Evolutionary conservation across 2,888 invertebrate genomes (phyloP).

Genomic region (Spicauda simplicius): DNA sequence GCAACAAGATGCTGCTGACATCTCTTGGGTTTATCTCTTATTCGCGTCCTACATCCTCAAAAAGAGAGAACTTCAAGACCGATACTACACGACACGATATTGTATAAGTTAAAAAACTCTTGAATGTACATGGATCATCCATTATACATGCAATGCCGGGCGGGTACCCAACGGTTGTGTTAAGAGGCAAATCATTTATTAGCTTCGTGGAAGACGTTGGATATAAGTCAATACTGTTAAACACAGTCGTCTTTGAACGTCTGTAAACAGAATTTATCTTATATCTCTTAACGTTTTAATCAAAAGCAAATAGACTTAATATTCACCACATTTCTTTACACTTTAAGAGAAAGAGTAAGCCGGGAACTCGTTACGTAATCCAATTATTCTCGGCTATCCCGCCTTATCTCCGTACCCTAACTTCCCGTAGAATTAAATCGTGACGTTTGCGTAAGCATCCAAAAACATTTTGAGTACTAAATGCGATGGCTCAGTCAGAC

Average conservation of each 20-base stretch:
- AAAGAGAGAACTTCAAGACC: too few relatives aligned
- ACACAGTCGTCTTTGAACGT: background rate
- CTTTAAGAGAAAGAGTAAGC: conserved; percentile 34
- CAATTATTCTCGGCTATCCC: conserved; percentile 34
- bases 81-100: too few relatives aligned
- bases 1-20: too few relatives aligned
- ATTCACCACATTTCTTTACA: conserved; percentile 38
- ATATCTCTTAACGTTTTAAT: conserved; percentile 35
- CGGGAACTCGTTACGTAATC: conserved; percentile 37
- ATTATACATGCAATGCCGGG: too few relatives aligned
- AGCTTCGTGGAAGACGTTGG: background rate
- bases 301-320: conserved; percentile 36
- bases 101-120: too few relatives aligned
- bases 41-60: too few relatives aligned
- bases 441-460: conserved; percentile 27
- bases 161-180: background rate
- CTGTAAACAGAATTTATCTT: conserved; percentile 23
- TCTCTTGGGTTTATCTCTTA: too few relatives aligned
- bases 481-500: background rate
- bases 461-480: conserved; percentile 17
- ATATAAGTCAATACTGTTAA: background rate
- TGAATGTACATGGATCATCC: too few relatives aligned
- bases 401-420: conserved; percentile 28
- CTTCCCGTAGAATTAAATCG: conserved; percentile 29
- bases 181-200: background rate